Conservation (phyloP, 1,140 invertebrate species). For the Aradophagus sp. region DNA sequence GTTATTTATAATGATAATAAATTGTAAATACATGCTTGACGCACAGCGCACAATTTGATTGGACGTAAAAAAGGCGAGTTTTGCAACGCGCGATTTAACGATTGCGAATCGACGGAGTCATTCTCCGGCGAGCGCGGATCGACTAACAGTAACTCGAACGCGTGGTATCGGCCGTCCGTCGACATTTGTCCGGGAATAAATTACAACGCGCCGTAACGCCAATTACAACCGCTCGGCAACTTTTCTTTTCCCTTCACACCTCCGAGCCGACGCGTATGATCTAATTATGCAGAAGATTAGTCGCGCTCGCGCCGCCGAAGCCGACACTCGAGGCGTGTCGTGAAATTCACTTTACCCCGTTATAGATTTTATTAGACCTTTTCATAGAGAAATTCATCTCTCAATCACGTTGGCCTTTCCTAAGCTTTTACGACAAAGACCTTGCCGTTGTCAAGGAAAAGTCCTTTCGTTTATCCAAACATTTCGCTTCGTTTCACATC, state of each 20-base stretch:
- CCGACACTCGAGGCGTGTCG: slow-evolving; percentile 9
- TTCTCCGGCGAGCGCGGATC: slow-evolving; percentile 5
- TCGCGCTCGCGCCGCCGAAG: slow-evolving; percentile 18
- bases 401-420: slow-evolving; percentile 39
- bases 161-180: no score
- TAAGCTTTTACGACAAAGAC: slow-evolving; percentile 23
- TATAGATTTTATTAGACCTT: slow-evolving; percentile 31
- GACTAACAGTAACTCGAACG: slow-evolving; percentile 10
- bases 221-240: not conserved
- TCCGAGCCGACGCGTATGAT: slow-evolving; percentile 12
- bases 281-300: slow-evolving; percentile 29
- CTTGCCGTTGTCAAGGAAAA: slow-evolving; percentile 6
- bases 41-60: slow-evolving; percentile 1
- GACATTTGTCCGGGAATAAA: slow-evolving; percentile 10
- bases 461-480: no score
- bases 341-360: slow-evolving; percentile 21
- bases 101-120: slow-evolving; percentile 6
- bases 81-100: slow-evolving; percentile 9
- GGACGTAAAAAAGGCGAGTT: slow-evolving; percentile 2
- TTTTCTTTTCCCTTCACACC: slow-evolving; percentile 4
- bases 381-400: slow-evolving; percentile 41
- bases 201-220: slow-evolving; percentile 8
- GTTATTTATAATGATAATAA: no score
- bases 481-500: no score
- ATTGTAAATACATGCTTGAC: no score